A percentile compares a stretch with the other conserved stretches of the same genome.
These are phyloP conservation scores for Tarsius wallacei DNA, from an alignment of 2,797 vertebrate species.

Conservation along the genomic window DNA sequence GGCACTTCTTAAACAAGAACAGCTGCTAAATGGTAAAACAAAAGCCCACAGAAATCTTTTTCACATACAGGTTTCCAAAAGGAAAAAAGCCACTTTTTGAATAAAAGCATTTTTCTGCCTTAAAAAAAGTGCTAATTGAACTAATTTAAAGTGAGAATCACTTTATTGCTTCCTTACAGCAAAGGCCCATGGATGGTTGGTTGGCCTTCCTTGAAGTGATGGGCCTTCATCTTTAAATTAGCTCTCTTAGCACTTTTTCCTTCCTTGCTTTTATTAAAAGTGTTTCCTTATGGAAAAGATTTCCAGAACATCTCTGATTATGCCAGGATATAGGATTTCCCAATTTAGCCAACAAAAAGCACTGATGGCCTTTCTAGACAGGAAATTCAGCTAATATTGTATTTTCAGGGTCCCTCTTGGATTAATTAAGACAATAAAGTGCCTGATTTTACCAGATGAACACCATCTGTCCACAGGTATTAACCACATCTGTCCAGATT, in stretches of 20 bases:
- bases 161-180: background rate
- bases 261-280: slow-evolving; percentile 42
- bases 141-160: slow-evolving; percentile 71
- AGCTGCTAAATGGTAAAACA: slow-evolving; percentile 60
- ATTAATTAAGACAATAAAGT: slow-evolving; percentile 83
- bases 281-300: slow-evolving; percentile 39
- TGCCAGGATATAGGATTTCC: background rate
- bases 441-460: slow-evolving; percentile 82
- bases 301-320: slow-evolving; percentile 27
- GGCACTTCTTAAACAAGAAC: background rate
- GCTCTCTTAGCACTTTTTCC: slow-evolving; percentile 11
- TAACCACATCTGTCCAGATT: slow-evolving; percentile 82
- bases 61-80: slow-evolving; percentile 23
- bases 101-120: slow-evolving; percentile 59
- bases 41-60: slow-evolving; percentile 15
- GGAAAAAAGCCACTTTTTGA: slow-evolving; percentile 20
- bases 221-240: background rate
- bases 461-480: slow-evolving; percentile 84
- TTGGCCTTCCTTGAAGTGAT: background rate
- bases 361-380: slow-evolving; percentile 37
- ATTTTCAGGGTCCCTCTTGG: slow-evolving; percentile 82
- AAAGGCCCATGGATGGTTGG: background rate
- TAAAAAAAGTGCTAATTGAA: slow-evolving; percentile 63
- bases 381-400: slow-evolving; percentile 82
- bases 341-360: slow-evolving; percentile 68